Evolutionary conservation across 2,888 invertebrate species (phyloP).

Genomic region (Tholera decimalis): DNA sequence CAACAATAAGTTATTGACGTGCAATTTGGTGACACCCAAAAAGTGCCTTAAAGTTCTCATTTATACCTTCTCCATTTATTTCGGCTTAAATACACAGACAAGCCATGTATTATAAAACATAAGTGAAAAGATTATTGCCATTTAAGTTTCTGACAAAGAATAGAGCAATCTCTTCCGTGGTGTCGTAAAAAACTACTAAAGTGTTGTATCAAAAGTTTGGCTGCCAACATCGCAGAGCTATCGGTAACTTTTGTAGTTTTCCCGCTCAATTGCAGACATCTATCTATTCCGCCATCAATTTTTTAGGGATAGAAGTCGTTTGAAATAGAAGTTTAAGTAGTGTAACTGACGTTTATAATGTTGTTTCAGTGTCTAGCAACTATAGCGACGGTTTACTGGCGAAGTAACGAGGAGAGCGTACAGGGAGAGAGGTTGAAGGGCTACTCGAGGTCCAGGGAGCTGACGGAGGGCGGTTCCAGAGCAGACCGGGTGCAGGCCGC

Average conservation of each 20-base stretch:
- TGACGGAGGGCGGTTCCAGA: conserved; percentile 93
- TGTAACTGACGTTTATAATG: conserved; percentile 23
- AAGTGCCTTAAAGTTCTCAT: neutral
- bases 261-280: conserved; percentile 21
- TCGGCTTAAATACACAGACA: neutral
- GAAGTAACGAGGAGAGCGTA: conserved; percentile 97
- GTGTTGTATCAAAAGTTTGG: conserved; percentile 45
- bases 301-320: conserved; percentile 2
- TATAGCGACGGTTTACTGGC: conserved; percentile 96
- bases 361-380: conserved; percentile 94
- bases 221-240: conserved; percentile 15
- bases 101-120: neutral
- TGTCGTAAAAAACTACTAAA: conserved; percentile 20
- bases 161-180: conserved; percentile 14
- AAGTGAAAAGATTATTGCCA: neutral
- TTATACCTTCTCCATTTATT: neutral
- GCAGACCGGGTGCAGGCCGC: conserved; percentile 95
- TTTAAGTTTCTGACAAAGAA: conserved; percentile 16
- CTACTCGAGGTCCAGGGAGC: conserved; percentile 95
- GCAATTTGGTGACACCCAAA: conserved; percentile 1
- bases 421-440: conserved; percentile 95
- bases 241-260: conserved; percentile 40
- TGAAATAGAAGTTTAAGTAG: conserved; percentile 9
- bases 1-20: conserved; percentile 13
- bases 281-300: neutral